phyloP scores from a whole-genome alignment of 1,140 invertebrate genomes.

The Drosophila melanogaster region Release_6_plus_ISO1_MT NT_033777.3:23214501-23215000 shows the following conservation, averaged over 20 bases:
- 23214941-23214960: background rate
- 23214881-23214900: background rate
- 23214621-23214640: constrained; percentile 43
- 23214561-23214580: constrained; percentile 68
- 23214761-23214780: constrained; percentile 20
- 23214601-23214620: constrained; percentile 62
- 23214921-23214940: background rate
- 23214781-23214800: constrained; percentile 11
- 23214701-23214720: constrained; percentile 15
- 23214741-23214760: constrained; percentile 8
- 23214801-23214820: constrained; percentile 19
- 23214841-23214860: constrained; percentile 1
- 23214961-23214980: constrained; percentile 14
- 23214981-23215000: constrained; percentile 36
- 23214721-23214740: constrained; percentile 35
- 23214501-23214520: constrained; percentile 5
- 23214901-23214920: background rate
- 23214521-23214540: constrained; percentile 18
- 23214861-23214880: background rate
- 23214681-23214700: constrained; percentile 51
- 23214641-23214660: constrained; percentile 39
- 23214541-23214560: constrained; percentile 61
- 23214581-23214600: constrained; percentile 30
- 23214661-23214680: constrained; percentile 74
- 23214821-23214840: background rate